Evolutionary conservation across 2,113 vertebrate genomes (phyloP).

Genomic region (Saccopteryx leptura): DNA sequence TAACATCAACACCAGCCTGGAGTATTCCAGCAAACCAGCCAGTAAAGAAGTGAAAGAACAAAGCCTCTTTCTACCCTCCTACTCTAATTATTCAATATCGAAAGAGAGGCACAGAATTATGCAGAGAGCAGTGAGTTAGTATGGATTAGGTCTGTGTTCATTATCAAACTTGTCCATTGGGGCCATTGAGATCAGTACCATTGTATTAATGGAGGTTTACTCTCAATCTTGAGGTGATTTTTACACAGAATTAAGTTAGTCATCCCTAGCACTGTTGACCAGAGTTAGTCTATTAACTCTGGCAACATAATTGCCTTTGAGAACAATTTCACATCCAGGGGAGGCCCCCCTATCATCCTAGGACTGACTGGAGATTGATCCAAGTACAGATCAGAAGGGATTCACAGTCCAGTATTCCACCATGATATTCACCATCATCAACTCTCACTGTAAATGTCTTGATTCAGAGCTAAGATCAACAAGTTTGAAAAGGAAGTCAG

Average conservation of each 20-base stretch:
- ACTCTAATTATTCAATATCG: neutral
- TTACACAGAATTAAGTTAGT: neutral
- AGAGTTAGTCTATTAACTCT: too few relatives aligned
- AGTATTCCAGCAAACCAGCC: neutral
- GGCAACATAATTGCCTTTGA: neutral
- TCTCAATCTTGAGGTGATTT: neutral
- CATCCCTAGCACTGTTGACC: neutral
- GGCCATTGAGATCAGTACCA: neutral
- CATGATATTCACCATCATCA: neutral
- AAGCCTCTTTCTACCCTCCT: neutral
- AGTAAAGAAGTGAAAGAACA: neutral
- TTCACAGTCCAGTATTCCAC: neutral
- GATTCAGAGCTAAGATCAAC: neutral
- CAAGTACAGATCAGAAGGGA: neutral
- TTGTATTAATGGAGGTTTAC: neutral
- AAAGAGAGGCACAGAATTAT: neutral
- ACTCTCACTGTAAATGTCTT: neutral
- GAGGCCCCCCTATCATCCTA: neutral
- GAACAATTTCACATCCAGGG: neutral
- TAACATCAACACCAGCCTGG: neutral
- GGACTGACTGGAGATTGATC: neutral
- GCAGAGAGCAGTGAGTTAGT: neutral
- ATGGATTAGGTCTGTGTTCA: neutral
- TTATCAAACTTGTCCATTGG: neutral
- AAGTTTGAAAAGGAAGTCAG: neutral